Conservation (phyloP, 2,113 vertebrate species). For the Pelobates fuscus region DNA sequence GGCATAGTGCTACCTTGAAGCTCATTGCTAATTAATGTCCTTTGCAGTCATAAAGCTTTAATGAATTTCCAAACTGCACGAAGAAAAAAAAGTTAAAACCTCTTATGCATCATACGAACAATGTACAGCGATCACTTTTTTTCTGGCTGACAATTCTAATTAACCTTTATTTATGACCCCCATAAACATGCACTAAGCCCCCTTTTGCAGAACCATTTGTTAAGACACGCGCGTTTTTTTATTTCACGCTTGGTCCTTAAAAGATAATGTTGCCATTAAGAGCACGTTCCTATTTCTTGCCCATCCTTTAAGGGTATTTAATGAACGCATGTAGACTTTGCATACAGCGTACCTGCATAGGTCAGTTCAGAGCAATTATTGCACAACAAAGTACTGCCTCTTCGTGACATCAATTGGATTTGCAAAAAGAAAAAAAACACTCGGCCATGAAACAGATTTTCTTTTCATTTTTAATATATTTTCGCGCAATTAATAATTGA, state of each 20-base stretch:
- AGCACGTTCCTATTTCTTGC: too few relatives aligned
- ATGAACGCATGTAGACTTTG: background rate
- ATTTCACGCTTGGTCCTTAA: background rate
- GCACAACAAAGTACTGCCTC: background rate
- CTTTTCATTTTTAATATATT: too few relatives aligned
- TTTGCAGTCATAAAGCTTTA: background rate
- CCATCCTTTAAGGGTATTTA: background rate
- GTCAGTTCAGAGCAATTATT: background rate
- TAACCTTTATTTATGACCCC: background rate
- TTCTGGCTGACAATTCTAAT: background rate
- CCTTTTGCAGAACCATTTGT: background rate
- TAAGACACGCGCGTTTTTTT: too few relatives aligned
- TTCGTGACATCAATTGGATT: slow-evolving; percentile 8
- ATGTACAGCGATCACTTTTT: too few relatives aligned
- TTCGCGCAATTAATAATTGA: too few relatives aligned
- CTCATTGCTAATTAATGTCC: slow-evolving; percentile 3
- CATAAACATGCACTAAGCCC: background rate
- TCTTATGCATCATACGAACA: background rate
- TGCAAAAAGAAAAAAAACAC: background rate
- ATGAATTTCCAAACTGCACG: background rate
- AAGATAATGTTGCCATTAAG: background rate
- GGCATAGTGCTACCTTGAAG: background rate
- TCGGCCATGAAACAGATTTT: too few relatives aligned
- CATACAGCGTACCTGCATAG: background rate
- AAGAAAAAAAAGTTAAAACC: background rate